Evolutionary conservation across 2,113 vertebrate genomes (phyloP), one percentile per base, ranked within the genome.

Genomic region (Corythornis cristatus): DNA sequence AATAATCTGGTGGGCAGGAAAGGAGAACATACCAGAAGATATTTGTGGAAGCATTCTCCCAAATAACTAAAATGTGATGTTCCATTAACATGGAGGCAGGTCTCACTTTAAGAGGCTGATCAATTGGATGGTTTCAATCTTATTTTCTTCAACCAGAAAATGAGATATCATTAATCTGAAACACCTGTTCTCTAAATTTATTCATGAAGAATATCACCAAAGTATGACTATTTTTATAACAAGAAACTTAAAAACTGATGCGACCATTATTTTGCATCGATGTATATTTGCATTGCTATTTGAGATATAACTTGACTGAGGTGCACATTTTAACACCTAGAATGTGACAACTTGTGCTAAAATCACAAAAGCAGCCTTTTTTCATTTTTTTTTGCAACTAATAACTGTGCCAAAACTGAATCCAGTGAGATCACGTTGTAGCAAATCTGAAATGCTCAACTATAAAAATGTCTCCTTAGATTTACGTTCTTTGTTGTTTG

Each of bases 161-260:
- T 79, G 25, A 84, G 66, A 68, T 66, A 65, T 31, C 86, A 88
- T 74, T 75, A 84, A 88, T 75, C 66, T 84, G 82, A 89, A 90
- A 81, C 13, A 83, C 31, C n/a, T 79, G 10, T 79, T 94, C 74
- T 58, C 33, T 75, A 84, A 89, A 82, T 65, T 74, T 82, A 72
- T 79, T 90, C 9, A 62, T 58, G 28, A 78, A 82, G 46, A 92
- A 70, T 79, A 6, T 65, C 58, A 76, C 33, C 13, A 76, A 90
- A 70, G 45, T 72, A 75, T 42, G 45, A 77, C 26, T 74, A 57
- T 62, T 88, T 57, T 35, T 23, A 21, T 29, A 76, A 54, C 3
- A 92, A n/a, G 42, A 66, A 87, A 61, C 35, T 86, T 61, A 57
- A 82, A 93, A 79, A 11, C 42, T 48, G 60, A 56, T 40, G 31